These are phyloP conservation scores for Schizotus pectinicornis DNA, from an alignment of 2,888 invertebrate genomes.

Conservation along the genomic window DNA sequence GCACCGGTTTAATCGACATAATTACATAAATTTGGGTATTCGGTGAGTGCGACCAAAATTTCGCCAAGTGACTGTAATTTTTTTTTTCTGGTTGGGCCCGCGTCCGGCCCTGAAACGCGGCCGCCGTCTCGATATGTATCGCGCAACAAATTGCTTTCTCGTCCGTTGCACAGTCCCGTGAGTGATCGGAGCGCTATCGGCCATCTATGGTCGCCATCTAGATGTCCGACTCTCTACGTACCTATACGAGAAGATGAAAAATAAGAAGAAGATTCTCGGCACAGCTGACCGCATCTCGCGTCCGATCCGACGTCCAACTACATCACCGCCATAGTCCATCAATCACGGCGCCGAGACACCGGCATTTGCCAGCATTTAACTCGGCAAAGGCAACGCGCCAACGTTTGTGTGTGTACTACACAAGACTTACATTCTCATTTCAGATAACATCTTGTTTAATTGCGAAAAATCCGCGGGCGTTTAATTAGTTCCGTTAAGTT, in stretches of 20 bases:
- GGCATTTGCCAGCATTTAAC: conserved; percentile 4
- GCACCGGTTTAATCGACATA: too few relatives aligned
- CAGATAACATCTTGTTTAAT: conserved; percentile 24
- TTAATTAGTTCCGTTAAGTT: conserved; percentile 9
- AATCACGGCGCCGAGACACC: conserved; percentile 14
- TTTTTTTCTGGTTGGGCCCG: too few relatives aligned
- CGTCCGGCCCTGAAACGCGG: too few relatives aligned
- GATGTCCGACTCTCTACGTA: conserved; percentile 3
- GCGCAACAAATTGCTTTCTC: conserved; percentile 49
- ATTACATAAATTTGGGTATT: too few relatives aligned
- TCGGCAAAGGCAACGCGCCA: background rate
- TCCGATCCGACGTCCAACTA: conserved; percentile 6
- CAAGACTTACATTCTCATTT: conserved; percentile 21
- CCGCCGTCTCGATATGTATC: conserved; percentile 41
- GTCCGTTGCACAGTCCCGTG: conserved; percentile 38
- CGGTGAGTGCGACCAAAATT: too few relatives aligned
- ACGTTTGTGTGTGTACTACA: conserved; percentile 1
- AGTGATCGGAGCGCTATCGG: conserved; percentile 33
- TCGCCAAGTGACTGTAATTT: too few relatives aligned
- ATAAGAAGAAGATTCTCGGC: background rate
- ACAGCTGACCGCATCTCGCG: conserved; percentile 8
- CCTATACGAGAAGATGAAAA: too few relatives aligned
- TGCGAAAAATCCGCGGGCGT: conserved; percentile 15
- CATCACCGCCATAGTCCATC: conserved; percentile 19
- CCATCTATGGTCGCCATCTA: conserved; percentile 32